Evolutionary conservation across 2,113 vertebrate species (phyloP).

Genomic region (Lophochroa leadbeateri): DNA sequence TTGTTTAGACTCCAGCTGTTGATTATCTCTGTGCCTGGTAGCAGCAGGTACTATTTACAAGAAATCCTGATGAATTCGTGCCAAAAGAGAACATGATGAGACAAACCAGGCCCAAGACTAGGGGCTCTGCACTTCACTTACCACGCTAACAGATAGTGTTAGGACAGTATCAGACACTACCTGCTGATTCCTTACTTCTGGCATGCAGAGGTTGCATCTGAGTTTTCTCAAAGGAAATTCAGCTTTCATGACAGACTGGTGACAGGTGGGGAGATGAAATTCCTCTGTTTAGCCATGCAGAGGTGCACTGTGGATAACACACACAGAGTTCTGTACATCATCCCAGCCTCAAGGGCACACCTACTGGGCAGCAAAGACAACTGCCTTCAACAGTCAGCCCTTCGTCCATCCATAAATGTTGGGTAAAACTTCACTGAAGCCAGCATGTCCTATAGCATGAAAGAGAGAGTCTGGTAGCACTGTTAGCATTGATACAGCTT

Average conservation of each 20-base stretch:
- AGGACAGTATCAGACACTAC: not conserved
- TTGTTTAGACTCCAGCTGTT: not conserved
- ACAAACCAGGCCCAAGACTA: not conserved
- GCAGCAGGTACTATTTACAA: slow-evolving; percentile 53
- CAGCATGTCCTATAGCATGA: not conserved
- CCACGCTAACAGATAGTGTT: not conserved
- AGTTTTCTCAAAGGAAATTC: not conserved
- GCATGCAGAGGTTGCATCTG: not conserved
- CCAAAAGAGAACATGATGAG: not conserved
- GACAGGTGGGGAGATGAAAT: not conserved
- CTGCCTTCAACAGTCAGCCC: not conserved
- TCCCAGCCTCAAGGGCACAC: not conserved
- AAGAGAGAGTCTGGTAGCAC: not conserved
- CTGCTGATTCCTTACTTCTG: not conserved
- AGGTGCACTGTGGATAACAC: not conserved
- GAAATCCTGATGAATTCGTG: not conserved
- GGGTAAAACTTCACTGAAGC: not conserved
- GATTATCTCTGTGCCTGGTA: not conserved
- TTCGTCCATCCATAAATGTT: fast-evolving
- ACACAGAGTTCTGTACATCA: fast-evolving
- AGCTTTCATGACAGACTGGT: not conserved
- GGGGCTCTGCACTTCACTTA: not conserved
- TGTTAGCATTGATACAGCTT: not conserved
- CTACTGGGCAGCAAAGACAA: not conserved
- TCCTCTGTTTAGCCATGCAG: not conserved